Percentiles rank a stretch among this genome's conserved stretches.
phyloP scores from a whole-genome alignment of 1,140 invertebrate species.

The Bombus turneri region DNA sequence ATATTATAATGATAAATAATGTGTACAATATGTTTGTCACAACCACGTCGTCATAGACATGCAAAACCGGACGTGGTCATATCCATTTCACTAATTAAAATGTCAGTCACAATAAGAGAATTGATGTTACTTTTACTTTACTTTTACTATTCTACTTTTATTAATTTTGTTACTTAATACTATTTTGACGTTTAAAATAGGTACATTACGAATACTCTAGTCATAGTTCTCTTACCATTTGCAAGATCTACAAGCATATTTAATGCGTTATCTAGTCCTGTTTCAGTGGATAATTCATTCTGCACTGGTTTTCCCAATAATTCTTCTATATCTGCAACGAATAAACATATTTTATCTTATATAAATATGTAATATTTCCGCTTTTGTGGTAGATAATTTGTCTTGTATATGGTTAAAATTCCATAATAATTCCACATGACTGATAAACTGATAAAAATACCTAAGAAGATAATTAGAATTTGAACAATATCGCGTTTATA shows the following conservation, averaged over 20 bases:
- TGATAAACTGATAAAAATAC: no score
- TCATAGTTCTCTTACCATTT: constrained; percentile 81
- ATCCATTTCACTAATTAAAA: background rate
- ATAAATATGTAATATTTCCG: constrained; percentile 61
- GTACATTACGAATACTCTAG: background rate
- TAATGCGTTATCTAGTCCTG: constrained; percentile 86
- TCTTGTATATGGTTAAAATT: no score
- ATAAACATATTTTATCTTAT: no score
- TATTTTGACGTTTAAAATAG: background rate
- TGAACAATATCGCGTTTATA: no score
- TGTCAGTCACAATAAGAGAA: background rate
- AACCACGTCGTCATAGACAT: no score
- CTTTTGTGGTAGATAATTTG: no score
- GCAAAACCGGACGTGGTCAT: background rate
- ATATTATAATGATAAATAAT: background rate
- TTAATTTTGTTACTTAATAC: background rate
- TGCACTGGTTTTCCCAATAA: constrained; percentile 87
- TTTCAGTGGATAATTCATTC: constrained; percentile 85
- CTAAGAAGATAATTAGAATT: no score
- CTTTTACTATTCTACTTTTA: background rate
- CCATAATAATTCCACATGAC: no score
- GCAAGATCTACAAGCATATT: constrained; percentile 85
- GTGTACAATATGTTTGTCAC: background rate
- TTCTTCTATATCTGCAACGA: constrained; percentile 84
- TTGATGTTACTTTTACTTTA: no score